These are phyloP conservation scores for Bombus cullumanus DNA, from an alignment of 1,140 invertebrate species.

Conservation along the genomic window DNA sequence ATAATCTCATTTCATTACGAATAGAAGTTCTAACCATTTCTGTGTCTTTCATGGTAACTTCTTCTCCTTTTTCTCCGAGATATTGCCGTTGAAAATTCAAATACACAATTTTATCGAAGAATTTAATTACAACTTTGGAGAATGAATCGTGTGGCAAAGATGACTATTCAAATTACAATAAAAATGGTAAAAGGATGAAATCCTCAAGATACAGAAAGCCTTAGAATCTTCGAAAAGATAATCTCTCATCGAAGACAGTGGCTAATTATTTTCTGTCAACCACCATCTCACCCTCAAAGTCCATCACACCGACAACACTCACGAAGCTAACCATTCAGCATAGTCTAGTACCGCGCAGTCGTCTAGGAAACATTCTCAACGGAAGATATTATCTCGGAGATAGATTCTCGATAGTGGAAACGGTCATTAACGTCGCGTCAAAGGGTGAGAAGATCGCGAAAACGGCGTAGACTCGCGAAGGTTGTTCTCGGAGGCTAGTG, in stretches of 20 bases:
- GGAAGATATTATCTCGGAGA: conserved; percentile 33
- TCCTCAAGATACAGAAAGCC: too few relatives aligned
- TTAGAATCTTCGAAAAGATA: too few relatives aligned
- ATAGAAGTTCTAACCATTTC: too few relatives aligned
- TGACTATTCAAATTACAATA: not conserved
- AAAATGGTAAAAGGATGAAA: not conserved
- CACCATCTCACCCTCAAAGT: not conserved
- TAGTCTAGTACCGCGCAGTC: not conserved
- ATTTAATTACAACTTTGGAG: too few relatives aligned
- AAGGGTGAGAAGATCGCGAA: conserved; percentile 34
- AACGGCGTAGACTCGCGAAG: conserved; percentile 11
- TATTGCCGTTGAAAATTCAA: too few relatives aligned
- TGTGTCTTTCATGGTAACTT: too few relatives aligned
- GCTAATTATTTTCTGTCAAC: not conserved
- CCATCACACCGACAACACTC: not conserved
- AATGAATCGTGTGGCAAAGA: not conserved
- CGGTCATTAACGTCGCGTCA: conserved; percentile 62
- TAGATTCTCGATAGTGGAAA: conserved; percentile 23
- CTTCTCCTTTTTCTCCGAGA: rapidly evolving
- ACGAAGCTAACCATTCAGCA: not conserved
- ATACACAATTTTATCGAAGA: too few relatives aligned
- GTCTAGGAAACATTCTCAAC: conserved; percentile 10
- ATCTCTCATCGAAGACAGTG: not conserved
- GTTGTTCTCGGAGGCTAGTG: conserved; percentile 39
- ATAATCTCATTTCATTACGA: too few relatives aligned